Percentiles rank a stretch among this genome's conserved stretches.
Evolutionary conservation across 2,113 vertebrate genomes (phyloP).

Genomic region (Tylochromis polylepis): DNA sequence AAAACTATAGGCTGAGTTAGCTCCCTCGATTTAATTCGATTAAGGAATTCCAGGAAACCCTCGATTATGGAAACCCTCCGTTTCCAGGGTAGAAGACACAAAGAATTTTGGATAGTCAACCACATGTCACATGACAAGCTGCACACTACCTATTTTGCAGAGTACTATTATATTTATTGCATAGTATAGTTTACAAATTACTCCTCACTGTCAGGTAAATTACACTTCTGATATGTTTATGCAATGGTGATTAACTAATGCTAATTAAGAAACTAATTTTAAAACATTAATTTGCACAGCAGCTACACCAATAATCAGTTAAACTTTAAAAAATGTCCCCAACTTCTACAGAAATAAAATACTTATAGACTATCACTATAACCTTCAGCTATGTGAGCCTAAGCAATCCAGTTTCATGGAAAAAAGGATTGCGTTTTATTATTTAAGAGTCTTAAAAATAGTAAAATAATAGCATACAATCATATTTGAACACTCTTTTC

Average conservation of each 20-base stretch:
- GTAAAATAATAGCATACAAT: background rate
- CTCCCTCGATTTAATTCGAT: background rate
- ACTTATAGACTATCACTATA: too few species aligned
- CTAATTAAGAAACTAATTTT: background rate
- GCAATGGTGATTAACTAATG: background rate
- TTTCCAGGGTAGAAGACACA: background rate
- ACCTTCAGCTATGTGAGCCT: too few species aligned
- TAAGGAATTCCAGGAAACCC: too few species aligned
- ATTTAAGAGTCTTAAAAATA: background rate
- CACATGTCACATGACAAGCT: background rate
- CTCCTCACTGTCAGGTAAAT: background rate
- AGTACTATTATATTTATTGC: background rate
- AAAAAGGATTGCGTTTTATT: background rate
- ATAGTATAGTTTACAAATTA: background rate
- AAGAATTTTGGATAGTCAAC: background rate
- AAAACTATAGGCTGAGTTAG: background rate
- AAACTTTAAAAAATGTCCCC: background rate
- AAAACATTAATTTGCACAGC: background rate
- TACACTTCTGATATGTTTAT: background rate
- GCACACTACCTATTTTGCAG: background rate
- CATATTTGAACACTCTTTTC: background rate
- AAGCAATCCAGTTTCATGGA: background rate
- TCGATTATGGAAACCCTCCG: too few species aligned
- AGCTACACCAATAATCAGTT: background rate
- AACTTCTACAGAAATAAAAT: background rate